Conservation (phyloP, 2,797 vertebrate species). For the Myotis myotis region DNA sequence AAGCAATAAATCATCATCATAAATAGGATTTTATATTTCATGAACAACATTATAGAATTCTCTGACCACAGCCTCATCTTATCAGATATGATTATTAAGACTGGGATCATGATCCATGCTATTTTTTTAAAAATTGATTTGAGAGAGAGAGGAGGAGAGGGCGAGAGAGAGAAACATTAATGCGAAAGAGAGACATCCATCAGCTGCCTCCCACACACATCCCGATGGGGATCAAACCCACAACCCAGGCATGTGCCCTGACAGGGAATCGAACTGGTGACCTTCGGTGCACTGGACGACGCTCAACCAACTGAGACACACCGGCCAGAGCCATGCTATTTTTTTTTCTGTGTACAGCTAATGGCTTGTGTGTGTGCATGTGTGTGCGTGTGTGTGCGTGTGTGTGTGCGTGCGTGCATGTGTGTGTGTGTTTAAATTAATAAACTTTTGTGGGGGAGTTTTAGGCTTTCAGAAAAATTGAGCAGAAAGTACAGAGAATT, state of each 20-base stretch:
- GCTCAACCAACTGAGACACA: not conserved
- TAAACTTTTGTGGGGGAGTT: not conserved
- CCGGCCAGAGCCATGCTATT: not conserved
- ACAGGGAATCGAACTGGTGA: not conserved
- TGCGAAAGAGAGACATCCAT: not conserved
- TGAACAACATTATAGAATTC: not conserved
- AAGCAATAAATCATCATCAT: not conserved
- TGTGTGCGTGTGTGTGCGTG: no score
- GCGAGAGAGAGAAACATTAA: no score
- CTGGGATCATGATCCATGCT: not conserved
- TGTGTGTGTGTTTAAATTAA: not conserved
- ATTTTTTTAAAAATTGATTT: not conserved
- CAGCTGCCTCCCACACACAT: no score
- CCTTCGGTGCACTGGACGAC: not conserved
- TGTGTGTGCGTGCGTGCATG: no score
- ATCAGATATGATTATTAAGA: not conserved
- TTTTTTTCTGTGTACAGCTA: not conserved
- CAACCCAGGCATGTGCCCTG: not conserved
- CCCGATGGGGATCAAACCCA: not conserved
- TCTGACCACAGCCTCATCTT: not conserved
- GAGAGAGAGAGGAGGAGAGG: no score
- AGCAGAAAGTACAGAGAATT: not conserved
- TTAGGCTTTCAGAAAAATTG: not conserved
- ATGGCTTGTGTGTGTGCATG: not conserved
- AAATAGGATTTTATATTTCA: not conserved